A percentile compares a stretch with the other conserved stretches of the same genome.
phyloP scores from a whole-genome alignment of 2,113 vertebrate species.

The Phylloscopus trochilus region DNA sequence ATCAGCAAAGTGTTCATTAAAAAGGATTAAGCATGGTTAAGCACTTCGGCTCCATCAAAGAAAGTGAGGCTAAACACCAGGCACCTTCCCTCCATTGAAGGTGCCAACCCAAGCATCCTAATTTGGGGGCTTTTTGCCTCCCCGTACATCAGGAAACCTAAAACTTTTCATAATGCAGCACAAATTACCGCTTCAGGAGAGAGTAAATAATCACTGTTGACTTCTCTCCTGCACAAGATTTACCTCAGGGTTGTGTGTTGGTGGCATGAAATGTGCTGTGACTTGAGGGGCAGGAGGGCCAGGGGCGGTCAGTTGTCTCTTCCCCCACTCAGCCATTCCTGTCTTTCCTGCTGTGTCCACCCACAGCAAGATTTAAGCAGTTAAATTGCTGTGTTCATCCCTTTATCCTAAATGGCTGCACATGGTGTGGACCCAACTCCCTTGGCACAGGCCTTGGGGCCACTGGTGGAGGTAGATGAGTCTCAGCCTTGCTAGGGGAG shows the following conservation, averaged over 20 bases:
- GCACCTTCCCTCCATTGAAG: neutral
- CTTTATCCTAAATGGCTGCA: neutral
- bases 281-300: neutral
- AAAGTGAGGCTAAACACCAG: neutral
- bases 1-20: constrained; percentile 23
- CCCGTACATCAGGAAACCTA: neutral
- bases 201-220: neutral
- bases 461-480: neutral
- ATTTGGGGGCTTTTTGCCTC: neutral
- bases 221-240: neutral
- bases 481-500: neutral
- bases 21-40: neutral
- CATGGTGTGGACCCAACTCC: neutral
- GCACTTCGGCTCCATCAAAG: neutral
- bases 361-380: neutral
- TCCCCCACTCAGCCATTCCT: rapidly evolving
- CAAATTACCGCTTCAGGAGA: neutral
- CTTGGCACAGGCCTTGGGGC: neutral
- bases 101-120: neutral
- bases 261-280: neutral
- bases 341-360: neutral
- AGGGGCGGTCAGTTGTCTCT: neutral
- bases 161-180: neutral
- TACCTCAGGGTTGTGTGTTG: neutral
- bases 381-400: neutral